Conservation (phyloP, 2,797 vertebrate genomes). For the Lepilemur septentrionalis region DNA sequence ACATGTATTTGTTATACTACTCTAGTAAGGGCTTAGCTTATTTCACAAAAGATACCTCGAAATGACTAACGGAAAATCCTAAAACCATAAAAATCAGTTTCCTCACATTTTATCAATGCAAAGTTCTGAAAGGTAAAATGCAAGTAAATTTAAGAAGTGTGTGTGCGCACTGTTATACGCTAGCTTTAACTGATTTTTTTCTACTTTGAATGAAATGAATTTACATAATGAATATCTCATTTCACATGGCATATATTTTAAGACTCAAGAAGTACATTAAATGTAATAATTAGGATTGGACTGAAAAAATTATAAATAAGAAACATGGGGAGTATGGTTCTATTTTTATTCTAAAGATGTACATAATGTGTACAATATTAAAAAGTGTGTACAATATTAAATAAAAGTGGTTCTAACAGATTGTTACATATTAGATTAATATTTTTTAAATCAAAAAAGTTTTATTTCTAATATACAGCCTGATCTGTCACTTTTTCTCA, state of each 20-base stretch:
- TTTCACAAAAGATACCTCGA: constrained; percentile 64
- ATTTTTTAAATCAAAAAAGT: background rate
- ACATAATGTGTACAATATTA: too few relatives aligned
- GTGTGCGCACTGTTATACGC: constrained; percentile 30
- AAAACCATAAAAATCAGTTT: constrained; percentile 57
- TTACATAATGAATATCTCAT: constrained; percentile 63
- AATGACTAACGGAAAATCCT: constrained; percentile 67
- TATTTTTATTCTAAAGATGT: constrained; percentile 43
- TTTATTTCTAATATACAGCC: background rate
- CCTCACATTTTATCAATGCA: constrained; percentile 51
- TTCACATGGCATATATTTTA: constrained; percentile 54
- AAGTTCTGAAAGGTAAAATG: constrained; percentile 62
- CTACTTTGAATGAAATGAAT: constrained; percentile 70
- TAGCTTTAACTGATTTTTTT: constrained; percentile 66
- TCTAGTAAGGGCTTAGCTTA: constrained; percentile 54
- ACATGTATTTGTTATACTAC: constrained; percentile 68
- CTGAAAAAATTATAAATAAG: constrained; percentile 32
- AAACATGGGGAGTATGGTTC: constrained; percentile 1
- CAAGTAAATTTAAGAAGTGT: constrained; percentile 45
- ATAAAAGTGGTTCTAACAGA: constrained; percentile 23
- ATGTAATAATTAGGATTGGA: constrained; percentile 42
- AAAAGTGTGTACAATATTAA: background rate
- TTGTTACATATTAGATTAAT: background rate
- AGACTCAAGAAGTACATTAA: constrained; percentile 44
- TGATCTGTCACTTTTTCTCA: background rate